Conservation (phyloP, 2,888 invertebrate species). For the Aproaerema taeniolella region DNA sequence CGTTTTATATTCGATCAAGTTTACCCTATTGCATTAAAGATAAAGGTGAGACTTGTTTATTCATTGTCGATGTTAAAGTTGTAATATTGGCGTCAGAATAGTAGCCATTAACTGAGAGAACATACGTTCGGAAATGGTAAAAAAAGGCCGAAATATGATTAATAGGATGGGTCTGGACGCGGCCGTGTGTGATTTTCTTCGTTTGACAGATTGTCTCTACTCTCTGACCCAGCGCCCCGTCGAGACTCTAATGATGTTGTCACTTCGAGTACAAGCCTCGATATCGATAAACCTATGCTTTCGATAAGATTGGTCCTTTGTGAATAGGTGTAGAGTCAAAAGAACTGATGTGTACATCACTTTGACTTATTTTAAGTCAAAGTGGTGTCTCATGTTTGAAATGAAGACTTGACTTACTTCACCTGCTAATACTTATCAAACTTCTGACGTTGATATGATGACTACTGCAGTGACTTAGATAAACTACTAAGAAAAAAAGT, state of each 20-base stretch:
- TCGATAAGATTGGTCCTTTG: too few relatives aligned
- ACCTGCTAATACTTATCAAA: too few relatives aligned
- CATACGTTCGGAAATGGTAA: conserved; percentile 68
- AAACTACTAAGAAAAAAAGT: too few relatives aligned
- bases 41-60: conserved; percentile 21
- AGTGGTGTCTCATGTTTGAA: too few relatives aligned
- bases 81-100: conserved; percentile 45
- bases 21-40: conserved; percentile 13
- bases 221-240: conserved; percentile 72
- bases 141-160: conserved; percentile 73
- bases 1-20: conserved; percentile 16
- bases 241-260: conserved; percentile 64
- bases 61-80: too few relatives aligned
- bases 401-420: too few relatives aligned
- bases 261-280: conserved; percentile 33
- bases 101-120: conserved; percentile 71
- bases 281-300: too few relatives aligned
- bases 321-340: too few relatives aligned
- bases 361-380: background rate
- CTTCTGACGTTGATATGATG: too few relatives aligned
- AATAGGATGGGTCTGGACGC: conserved; percentile 63
- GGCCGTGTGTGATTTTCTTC: conserved; percentile 70
- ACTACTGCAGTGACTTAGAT: too few relatives aligned
- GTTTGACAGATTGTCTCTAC: conserved; percentile 76
- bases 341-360: background rate